A percentile compares a stretch with the other conserved stretches of the same genome.
Evolutionary conservation across 2,113 vertebrate species (phyloP).

Genomic region (Caloenas nicobarica): DNA sequence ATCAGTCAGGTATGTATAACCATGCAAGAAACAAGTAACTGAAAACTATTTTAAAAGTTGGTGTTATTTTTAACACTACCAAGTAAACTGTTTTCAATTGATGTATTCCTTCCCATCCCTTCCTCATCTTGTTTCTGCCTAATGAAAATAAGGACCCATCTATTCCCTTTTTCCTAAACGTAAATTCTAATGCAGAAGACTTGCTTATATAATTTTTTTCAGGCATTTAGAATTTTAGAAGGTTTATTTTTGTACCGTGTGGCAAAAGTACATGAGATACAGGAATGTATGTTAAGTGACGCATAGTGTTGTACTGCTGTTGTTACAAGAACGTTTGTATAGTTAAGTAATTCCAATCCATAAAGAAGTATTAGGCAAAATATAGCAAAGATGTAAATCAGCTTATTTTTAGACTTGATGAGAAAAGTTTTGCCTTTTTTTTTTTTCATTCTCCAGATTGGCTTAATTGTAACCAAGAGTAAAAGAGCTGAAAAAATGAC

Average conservation of each 20-base stretch:
- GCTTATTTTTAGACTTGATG: background rate
- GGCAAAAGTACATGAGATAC: background rate
- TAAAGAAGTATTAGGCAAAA: background rate
- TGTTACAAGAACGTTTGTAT: background rate
- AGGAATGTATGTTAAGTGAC: background rate
- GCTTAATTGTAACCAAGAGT: slow-evolving; percentile 92
- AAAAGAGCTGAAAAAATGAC: slow-evolving; percentile 97
- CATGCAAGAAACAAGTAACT: background rate
- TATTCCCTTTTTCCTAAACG: background rate
- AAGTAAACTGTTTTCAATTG: background rate
- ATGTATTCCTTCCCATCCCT: background rate
- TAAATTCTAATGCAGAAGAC: background rate
- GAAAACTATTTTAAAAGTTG: background rate
- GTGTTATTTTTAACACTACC: background rate
- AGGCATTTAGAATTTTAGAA: no score
- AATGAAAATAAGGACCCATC: background rate
- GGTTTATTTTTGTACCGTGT: background rate
- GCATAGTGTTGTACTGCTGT: background rate
- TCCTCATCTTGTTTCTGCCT: background rate
- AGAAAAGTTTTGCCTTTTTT: background rate
- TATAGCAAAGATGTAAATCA: background rate
- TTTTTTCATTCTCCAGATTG: slow-evolving; percentile 77
- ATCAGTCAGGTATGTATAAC: slow-evolving; percentile 90
- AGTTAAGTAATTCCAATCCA: background rate
- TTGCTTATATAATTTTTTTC: background rate